A percentile compares a stretch with the other conserved stretches of the same genome.
Evolutionary conservation across 2,888 invertebrate genomes (phyloP).

Genomic region (Eledona agricola): DNA sequence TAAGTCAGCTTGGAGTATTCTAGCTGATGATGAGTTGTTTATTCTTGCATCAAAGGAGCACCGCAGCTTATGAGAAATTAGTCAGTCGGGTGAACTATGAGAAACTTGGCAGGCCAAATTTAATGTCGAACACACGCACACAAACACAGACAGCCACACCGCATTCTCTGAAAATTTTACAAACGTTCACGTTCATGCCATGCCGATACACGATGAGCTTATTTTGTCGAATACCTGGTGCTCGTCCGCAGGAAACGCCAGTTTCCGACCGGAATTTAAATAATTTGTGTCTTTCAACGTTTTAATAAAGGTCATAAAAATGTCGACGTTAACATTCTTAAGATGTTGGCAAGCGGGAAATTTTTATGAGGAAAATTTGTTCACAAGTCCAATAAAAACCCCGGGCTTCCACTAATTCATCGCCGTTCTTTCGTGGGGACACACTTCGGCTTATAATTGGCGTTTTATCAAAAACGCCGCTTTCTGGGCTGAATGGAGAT

Average conservation of each 20-base stretch:
- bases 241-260: conserved; percentile 3
- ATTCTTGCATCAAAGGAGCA: conserved; percentile 32
- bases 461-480: conserved; percentile 11
- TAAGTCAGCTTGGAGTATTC: conserved; percentile 36
- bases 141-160: conserved; percentile 23
- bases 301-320: conserved; percentile 36
- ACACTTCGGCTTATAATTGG: conserved; percentile 25
- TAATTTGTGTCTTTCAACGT: conserved; percentile 23
- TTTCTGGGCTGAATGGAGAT: no score
- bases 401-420: conserved; percentile 25
- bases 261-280: conserved; percentile 20
- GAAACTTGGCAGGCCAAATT: conserved; percentile 30
- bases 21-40: conserved; percentile 23
- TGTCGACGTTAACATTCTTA: conserved; percentile 33
- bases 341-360: conserved; percentile 19
- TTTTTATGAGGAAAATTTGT: conserved; percentile 32
- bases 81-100: conserved; percentile 33
- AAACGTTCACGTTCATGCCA: conserved; percentile 22
- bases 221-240: conserved; percentile 27
- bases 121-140: conserved; percentile 28
- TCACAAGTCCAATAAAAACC: conserved; percentile 27
- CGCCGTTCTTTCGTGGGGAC: conserved; percentile 14
- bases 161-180: conserved; percentile 28
- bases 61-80: conserved; percentile 34
- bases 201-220: conserved; percentile 20